Base-by-base conservation (phyloP, 2,797 vertebrate genomes). In the Todus mexicanus region DNA sequence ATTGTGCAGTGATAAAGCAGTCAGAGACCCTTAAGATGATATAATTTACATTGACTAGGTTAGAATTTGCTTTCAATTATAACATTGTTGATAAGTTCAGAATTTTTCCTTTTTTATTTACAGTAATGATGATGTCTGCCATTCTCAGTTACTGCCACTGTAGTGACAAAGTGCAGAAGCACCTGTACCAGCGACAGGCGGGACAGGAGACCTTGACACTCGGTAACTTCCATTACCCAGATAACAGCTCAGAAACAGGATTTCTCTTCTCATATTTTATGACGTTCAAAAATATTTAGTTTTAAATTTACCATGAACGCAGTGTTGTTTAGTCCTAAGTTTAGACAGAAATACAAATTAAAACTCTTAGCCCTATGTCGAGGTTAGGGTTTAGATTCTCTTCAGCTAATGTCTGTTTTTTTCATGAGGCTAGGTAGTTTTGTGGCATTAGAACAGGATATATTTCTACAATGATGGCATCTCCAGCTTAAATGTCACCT, bases 281-380 rank as follows among this genome's bases (percentile, higher is more conserved):
- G 35, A 51, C 21, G 26, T 83, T 51, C 43, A 79, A 37, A 77
- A 18, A 65, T 13, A 56, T 4, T 35, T 66, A 53, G 38, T 64
- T 92, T 85, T 80, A 70, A 80, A 69, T 63, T 79, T 71, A 53
- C 53, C 20, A 21, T 11, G 27, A 27, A 53, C 31, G 40, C 81
- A 60, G 51, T 48, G 43, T 57, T 81, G 47, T 61, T 92, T 87
- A 50, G 69, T 88, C 71, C n/a, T 80, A 63, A 81, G 69, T 92
- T 77, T 88, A 87, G 72, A 8, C 23, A 90, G 45, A 94, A 96
- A 89, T 63, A 72, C 77, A 92, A 83, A 84, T 89, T 96, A 88
- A 94, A 94, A 89, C 81, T 94, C 88, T 33, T 45, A 87, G 74
- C 25, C 57, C 48, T 74, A 1, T 9, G 10, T 12, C 7, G 35